Conservation (phyloP, 2,888 invertebrate species). For the Drosophila tanythrix region DNA sequence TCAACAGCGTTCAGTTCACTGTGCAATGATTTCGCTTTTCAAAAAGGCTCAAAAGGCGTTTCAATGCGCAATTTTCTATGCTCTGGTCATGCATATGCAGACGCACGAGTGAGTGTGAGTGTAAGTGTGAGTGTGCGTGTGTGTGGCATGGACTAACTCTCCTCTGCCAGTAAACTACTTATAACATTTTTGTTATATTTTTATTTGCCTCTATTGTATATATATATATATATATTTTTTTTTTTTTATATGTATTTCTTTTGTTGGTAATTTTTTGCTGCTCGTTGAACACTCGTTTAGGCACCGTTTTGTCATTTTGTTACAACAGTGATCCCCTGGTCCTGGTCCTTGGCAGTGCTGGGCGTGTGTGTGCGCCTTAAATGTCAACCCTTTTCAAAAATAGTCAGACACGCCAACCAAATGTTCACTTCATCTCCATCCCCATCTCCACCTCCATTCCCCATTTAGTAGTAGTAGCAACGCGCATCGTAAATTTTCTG, state of each 20-base stretch:
- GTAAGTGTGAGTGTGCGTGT: slow-evolving; percentile 1
- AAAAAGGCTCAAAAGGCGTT: slow-evolving; percentile 47
- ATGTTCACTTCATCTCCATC: slow-evolving; percentile 5
- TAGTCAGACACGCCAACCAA: slow-evolving; percentile 54
- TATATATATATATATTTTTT: neutral
- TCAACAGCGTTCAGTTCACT: slow-evolving; percentile 31
- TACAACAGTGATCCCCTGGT: slow-evolving; percentile 25
- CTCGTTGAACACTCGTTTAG: slow-evolving; percentile 73
- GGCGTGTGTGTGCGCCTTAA: slow-evolving; percentile 47
- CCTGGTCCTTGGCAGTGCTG: slow-evolving; percentile 19
- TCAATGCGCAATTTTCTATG: slow-evolving; percentile 55
- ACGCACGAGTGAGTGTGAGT: neutral
- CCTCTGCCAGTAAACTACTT: slow-evolving; percentile 18
- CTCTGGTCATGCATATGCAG: slow-evolving; percentile 55
- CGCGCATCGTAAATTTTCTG: slow-evolving; percentile 72
- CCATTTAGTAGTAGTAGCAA: slow-evolving; percentile 10
- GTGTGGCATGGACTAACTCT: slow-evolving; percentile 49
- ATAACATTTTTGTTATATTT: slow-evolving; percentile 52
- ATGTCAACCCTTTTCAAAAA: slow-evolving; percentile 79
- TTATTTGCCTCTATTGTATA: slow-evolving; percentile 6
- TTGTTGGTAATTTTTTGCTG: slow-evolving; percentile 63
- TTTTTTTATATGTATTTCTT: slow-evolving; percentile 19
- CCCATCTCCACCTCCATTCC: slow-evolving; percentile 3
- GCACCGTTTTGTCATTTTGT: slow-evolving; percentile 76
- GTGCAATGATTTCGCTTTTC: slow-evolving; percentile 37